Conservation (phyloP, 2,113 vertebrate genomes). For the Tiliqua scincoides region DNA sequence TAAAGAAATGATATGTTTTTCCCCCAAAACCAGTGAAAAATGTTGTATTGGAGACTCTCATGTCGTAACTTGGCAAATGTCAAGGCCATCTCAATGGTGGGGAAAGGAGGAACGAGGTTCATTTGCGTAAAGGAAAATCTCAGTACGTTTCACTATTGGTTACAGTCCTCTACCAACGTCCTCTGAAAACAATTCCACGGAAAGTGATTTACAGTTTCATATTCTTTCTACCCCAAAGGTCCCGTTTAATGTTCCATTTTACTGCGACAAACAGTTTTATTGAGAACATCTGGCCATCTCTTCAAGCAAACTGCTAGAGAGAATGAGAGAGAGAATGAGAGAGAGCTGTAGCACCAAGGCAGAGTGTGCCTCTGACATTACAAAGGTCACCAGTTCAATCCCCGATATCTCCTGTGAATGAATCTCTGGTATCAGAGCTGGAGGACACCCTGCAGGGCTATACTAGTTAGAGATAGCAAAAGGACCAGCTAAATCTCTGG, state of each 20-base stretch:
- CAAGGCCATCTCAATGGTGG: fast-evolving
- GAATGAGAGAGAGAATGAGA: too few species aligned
- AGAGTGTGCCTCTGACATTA: background rate
- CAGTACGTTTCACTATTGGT: background rate
- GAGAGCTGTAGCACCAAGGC: background rate
- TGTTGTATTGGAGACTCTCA: background rate
- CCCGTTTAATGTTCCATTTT: background rate
- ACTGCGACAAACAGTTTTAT: background rate
- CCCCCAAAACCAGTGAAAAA: background rate
- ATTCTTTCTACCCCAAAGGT: background rate
- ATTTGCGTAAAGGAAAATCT: background rate
- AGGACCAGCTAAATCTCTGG: background rate
- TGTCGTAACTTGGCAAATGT: background rate
- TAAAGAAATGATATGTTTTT: too few species aligned
- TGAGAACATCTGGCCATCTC: background rate
- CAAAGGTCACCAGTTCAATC: background rate
- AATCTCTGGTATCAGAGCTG: too few species aligned
- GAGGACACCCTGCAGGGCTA: too few species aligned
- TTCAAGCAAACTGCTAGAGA: too few species aligned
- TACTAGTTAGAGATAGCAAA: too few species aligned
- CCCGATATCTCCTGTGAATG: too few species aligned
- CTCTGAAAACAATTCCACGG: background rate
- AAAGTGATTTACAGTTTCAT: background rate
- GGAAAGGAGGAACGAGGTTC: background rate
- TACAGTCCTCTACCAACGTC: fast-evolving